Evolutionary conservation across 2,888 invertebrate species (phyloP).

Genomic region (Galeopsomyia nigrocyanea): DNA sequence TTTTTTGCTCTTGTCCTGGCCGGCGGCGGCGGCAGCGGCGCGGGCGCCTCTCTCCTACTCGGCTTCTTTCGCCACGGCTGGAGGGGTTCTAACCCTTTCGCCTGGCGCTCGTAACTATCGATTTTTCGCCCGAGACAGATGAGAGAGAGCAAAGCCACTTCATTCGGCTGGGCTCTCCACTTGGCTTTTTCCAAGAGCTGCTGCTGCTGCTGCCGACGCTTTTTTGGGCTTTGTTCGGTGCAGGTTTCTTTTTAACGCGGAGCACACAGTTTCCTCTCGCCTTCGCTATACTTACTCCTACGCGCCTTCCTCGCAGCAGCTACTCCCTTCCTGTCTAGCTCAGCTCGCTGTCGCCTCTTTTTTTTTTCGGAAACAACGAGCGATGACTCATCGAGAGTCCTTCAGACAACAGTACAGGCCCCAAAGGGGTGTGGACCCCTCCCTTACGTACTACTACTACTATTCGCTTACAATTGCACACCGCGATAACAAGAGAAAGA

Average conservation of each 20-base stretch:
- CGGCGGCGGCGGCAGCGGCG: slow-evolving; percentile 8
- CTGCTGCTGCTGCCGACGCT: slow-evolving; percentile 25
- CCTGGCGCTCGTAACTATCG: slow-evolving; percentile 61
- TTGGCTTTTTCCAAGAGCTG: slow-evolving; percentile 51
- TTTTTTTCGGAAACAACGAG: slow-evolving; percentile 46
- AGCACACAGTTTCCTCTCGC: slow-evolving; percentile 37
- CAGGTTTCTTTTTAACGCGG: slow-evolving; percentile 5
- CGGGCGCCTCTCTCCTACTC: slow-evolving; percentile 36
- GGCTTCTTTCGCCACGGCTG: slow-evolving; percentile 47
- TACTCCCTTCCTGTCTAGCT: slow-evolving; percentile 6
- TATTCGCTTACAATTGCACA: not conserved
- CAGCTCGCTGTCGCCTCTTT: slow-evolving; percentile 36
- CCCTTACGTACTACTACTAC: not conserved
- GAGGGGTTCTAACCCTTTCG: slow-evolving; percentile 66
- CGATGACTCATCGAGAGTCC: slow-evolving; percentile 48
- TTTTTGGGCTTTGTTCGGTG: slow-evolving; percentile 34
- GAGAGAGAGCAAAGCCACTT: slow-evolving; percentile 48
- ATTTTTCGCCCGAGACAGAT: slow-evolving; percentile 65
- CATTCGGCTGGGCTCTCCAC: slow-evolving; percentile 59
- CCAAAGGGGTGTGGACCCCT: slow-evolving; percentile 41
- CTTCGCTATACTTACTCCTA: slow-evolving; percentile 34
- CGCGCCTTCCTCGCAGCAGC: not conserved
- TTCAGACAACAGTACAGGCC: slow-evolving; percentile 17
- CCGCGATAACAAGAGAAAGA: not conserved
- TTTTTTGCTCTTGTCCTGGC: slow-evolving; percentile 53